Base-by-base conservation (phyloP, 1,140 invertebrate species). In the Scaptomyza hsui region DNA sequence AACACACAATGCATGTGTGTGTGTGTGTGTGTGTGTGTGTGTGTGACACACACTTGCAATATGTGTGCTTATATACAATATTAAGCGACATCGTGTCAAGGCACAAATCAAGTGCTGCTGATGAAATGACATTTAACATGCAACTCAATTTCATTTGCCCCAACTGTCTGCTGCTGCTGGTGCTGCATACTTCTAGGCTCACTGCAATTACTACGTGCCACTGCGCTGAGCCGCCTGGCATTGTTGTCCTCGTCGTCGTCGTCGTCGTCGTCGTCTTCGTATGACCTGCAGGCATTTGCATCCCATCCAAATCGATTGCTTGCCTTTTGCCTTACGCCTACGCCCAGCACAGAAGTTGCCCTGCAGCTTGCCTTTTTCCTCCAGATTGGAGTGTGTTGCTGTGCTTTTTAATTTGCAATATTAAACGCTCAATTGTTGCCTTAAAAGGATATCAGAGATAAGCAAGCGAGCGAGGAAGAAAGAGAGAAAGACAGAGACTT, bases 131-230 rank as follows among this genome's bases (percentile, higher is more conserved):
- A 78, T 71, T 86, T 76, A 71, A 75, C 69, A 78, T 78, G 75
- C 72, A 81, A 88, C 78, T 86, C 82, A 86, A 86, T 86, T 88
- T 81, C 82, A 86, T 86, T 88, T 82, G 56, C 67, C 62, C 73
- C 56, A 53, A 26, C 35, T 49, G 37, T 69, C 52, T 37, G 48
- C 16, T 41, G 47, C 41, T 63, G 49, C 21, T 26, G 19, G 53
- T 72, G 59, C 52, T 73, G 78, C 78, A 76, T 65, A 63, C 69
- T 77, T 79, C 69, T 86, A 86, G 80, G 81, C 80, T 63, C 49
- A 65, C 69, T 76, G 77, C 81, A 86, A 85, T 86, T 85, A 85
- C 80, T 67, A 74, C 65, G n/a, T 75, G 75, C 71, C 51, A 62
- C 41, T 51, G 24, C 55, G 55, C 45, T 59, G 18, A 29, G 26